Evolutionary conservation across 64 coral and sea anemone genomes (phyloP), one percentile per base, ranked within the genome.

Genomic region (Anthopleura sola): DNA sequence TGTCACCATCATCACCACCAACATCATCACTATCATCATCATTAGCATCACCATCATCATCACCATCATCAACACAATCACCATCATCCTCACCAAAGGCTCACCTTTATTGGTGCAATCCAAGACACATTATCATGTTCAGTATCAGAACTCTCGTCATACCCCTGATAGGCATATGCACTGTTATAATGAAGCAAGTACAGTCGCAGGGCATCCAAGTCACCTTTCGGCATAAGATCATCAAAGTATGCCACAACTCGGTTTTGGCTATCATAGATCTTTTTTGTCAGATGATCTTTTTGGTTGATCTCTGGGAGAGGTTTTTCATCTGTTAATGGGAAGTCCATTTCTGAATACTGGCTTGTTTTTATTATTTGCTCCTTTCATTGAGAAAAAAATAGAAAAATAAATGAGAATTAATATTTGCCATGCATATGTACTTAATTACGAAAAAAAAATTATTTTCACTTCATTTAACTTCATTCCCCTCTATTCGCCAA

Each of bases 81-180:
- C 17, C 54, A 16, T 56, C 9, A 20, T 19, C 54, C 3, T 56
- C 58, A 62, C 0, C 16, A 8, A 62, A 23, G 14, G 11, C 29
- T 56, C 13, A 98, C 95, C 89, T 94, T 83, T 10, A 94, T 77
- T 21, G 17, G 9, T 29, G 92, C 88, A 57, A 98, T 94, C 95
- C 95, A 98, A 39, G 89, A 88, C 5, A 98, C 95, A 60, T 98
- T 98, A 19, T 98, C 95, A 85, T 98, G 95, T 36, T 98, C 95
- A 36, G 93, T 88, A 80, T 68, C 81, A 9, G 39, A 24, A 29
- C 88, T 85, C 48, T 39, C 20, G 53, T 98, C 95, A 82, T 91
- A 94, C 2, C 87, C 48, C 3, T 89, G 88, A 86, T 91, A 88
- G 0, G 1, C 37, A 74, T 88, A 98, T 6, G 49, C 89, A 94